Base-by-base conservation (phyloP, 2,797 vertebrate genomes). In the Argentina silus region DNA sequence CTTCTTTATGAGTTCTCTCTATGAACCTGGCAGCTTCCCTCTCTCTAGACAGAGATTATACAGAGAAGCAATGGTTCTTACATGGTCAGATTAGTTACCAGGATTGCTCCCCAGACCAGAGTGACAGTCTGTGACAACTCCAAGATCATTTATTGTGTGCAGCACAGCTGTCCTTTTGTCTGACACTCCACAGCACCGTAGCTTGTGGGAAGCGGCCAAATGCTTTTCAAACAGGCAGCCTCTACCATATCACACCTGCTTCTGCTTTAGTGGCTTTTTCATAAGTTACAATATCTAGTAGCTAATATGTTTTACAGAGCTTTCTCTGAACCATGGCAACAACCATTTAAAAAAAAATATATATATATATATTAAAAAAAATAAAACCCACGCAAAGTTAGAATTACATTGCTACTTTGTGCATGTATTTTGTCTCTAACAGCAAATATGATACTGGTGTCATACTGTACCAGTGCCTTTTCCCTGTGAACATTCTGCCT, bases 401-500 rank as follows among this genome's bases (percentile, higher is more conserved):
- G 23, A 60, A 11, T 53, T 61, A 75, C 67, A 76, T 8, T 17
- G 11, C 9, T 57, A 56, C 6, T 19, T 19, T 10, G 55, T 11
- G 44, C 44, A 42, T 61, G 59, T 42, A 23, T 72, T 69, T 74
- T 53, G 10, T 72, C 36, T 3, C 8, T 19, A 45, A 63, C 45
- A 23, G 19, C 17, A 19, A n/a, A 76, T 65, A 15, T 3, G 55
- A 45, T 43, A 67, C 42, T 70, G 76, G 80, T 68, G 73, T 80
- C 78, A 80, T 73, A 85, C 27, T 36, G 27, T 82, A 81, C 73
- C 79, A 81, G 84, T 82, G 80, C 9, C 21, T 78, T 50, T 75
- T 62, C 69, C 59, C 14, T 72, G 70, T 81, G 76, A 82, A 76
- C 83, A 72, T 78, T 84, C 82, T 84, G 84, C 76, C 76, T 79